Evolutionary conservation across 2,113 vertebrate species (phyloP).

Genomic region (Oceanites oceanicus): DNA sequence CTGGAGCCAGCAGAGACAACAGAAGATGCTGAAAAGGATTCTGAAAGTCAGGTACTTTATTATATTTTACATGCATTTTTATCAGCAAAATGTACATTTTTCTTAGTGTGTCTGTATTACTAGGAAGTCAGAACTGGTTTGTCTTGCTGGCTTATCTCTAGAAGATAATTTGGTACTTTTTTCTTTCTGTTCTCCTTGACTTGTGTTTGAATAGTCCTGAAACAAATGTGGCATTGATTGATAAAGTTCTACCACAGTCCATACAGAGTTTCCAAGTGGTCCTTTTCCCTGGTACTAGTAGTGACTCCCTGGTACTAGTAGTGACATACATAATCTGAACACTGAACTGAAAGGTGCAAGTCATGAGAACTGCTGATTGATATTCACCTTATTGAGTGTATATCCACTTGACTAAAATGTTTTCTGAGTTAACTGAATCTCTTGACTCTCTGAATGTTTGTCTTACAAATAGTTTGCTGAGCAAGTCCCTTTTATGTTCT

Average conservation of each 20-base stretch:
- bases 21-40: slow-evolving; percentile 76
- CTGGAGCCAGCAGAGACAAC: slow-evolving; percentile 61
- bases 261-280: neutral
- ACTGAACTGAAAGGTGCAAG: neutral
- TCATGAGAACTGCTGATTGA: neutral
- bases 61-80: neutral
- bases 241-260: neutral
- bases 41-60: slow-evolving; percentile 75
- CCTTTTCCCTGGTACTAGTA: neutral
- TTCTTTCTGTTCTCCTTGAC: neutral
- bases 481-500: slow-evolving; percentile 21
- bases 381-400: neutral
- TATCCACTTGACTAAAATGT: neutral
- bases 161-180: neutral
- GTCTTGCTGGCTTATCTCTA: neutral
- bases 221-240: neutral
- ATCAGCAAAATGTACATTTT: neutral
- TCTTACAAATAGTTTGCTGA: neutral
- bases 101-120: neutral
- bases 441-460: neutral
- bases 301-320: neutral
- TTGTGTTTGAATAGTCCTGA: neutral
- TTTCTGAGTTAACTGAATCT: neutral
- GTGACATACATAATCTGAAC: neutral
- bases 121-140: neutral